phyloP scores from a whole-genome alignment of 2,888 invertebrate species.

The Lingula anatina region DNA sequence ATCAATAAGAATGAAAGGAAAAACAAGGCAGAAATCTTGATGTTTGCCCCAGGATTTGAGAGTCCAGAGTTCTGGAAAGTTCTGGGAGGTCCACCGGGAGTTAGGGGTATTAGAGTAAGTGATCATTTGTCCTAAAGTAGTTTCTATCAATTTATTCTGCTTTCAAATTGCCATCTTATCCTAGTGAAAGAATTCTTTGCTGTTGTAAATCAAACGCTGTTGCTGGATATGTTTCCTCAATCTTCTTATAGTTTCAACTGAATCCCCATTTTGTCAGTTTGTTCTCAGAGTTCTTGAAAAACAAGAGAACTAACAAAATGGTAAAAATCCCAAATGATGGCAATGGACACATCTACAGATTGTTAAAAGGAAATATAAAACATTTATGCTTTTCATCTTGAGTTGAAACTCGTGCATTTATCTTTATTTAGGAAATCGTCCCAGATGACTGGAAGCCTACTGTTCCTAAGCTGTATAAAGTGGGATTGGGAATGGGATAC shows the following conservation, averaged over 20 bases:
- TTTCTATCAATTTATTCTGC: not conserved
- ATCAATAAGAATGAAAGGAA: constrained; percentile 98
- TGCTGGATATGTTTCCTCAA: no score
- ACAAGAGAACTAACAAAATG: no score
- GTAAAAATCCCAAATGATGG: no score
- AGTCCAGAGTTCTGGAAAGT: constrained; percentile 77
- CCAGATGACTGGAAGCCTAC: constrained; percentile 54
- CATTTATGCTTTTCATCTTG: no score
- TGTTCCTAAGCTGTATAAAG: constrained; percentile 80
- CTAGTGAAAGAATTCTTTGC: not conserved
- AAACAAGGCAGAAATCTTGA: constrained; percentile 83
- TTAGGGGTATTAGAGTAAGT: constrained; percentile 1
- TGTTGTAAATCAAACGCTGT: not conserved
- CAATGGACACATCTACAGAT: no score
- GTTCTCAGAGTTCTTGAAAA: no score
- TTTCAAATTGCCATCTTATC: not conserved
- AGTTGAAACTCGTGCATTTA: no score
- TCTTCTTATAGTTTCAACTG: no score
- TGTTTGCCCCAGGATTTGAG: constrained; percentile 78
- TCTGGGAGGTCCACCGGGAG: constrained; percentile 55
- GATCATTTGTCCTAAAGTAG: not conserved
- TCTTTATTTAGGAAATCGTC: constrained; percentile 10
- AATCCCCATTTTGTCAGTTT: no score
- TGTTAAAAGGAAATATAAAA: no score
- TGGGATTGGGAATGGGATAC: constrained; percentile 97